phyloP scores from a whole-genome alignment of 2,888 invertebrate genomes.

The Eristalis tenax region DNA sequence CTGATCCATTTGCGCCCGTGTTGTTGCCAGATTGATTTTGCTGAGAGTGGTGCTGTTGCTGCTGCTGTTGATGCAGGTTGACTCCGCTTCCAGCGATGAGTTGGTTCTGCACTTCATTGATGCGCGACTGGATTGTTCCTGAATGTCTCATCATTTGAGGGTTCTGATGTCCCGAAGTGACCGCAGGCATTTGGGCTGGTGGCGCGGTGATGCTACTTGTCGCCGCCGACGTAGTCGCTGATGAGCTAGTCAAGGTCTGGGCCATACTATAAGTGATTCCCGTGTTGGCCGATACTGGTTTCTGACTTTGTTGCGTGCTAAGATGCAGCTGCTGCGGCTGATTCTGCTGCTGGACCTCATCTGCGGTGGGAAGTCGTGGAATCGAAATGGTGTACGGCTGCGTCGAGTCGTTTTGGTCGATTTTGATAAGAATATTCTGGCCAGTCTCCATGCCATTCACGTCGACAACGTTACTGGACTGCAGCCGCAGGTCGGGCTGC shows the following conservation, averaged over 20 bases:
- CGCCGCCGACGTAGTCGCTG: conserved; percentile 31
- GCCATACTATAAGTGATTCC: conserved; percentile 62
- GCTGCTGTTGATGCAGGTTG: conserved; percentile 35
- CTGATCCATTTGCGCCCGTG: conserved; percentile 30
- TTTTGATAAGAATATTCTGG: conserved; percentile 81
- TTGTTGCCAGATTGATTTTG: conserved; percentile 9
- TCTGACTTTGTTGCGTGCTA: conserved; percentile 53
- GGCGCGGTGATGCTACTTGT: conserved; percentile 21
- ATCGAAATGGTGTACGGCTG: conserved; percentile 81
- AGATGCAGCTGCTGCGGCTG: conserved; percentile 54
- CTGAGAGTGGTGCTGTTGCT: conserved; percentile 17
- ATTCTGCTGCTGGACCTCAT: conserved; percentile 77
- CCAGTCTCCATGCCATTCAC: conserved; percentile 71
- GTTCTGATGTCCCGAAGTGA: conserved; percentile 42
- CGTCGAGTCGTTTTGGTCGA: conserved; percentile 79
- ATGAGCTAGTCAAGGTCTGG: conserved; percentile 52
- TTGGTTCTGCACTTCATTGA: conserved; percentile 67
- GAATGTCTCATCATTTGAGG: conserved; percentile 42
- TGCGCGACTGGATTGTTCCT: conserved; percentile 52
- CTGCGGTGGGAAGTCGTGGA: conserved; percentile 80
- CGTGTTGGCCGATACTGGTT: conserved; percentile 31
- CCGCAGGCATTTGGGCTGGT: conserved; percentile 20
- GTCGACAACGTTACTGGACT: conserved; percentile 54
- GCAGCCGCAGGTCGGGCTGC: conserved; percentile 34
- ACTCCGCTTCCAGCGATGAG: conserved; percentile 48